Percentiles rank a stretch among this genome's conserved stretches.
Evolutionary conservation across 2,113 vertebrate genomes (phyloP).

Genomic region (Atherinomorus stipes): DNA sequence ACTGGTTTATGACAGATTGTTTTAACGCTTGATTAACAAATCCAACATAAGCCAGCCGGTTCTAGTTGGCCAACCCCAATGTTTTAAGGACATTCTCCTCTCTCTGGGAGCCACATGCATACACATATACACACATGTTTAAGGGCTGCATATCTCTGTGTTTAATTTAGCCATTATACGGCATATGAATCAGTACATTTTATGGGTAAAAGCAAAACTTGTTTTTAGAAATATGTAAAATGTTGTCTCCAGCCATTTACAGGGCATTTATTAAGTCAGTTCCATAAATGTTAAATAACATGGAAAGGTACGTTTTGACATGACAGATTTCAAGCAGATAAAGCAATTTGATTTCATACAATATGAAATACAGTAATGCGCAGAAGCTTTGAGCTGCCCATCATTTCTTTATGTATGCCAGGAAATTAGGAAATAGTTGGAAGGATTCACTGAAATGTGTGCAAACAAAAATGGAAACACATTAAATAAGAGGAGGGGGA

Average conservation of each 20-base stretch:
- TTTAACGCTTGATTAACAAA: slow-evolving; percentile 81
- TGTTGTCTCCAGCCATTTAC: not conserved
- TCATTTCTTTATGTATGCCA: too few species aligned
- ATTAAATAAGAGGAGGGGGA: too few species aligned
- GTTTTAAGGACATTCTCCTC: slow-evolving; percentile 78
- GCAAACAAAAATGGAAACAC: too few species aligned
- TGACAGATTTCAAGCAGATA: slow-evolving; percentile 2
- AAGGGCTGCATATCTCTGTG: slow-evolving; percentile 18
- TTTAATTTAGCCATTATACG: slow-evolving; percentile 46
- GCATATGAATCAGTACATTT: slow-evolving; percentile 59
- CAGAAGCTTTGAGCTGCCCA: too few species aligned
- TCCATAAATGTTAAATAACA: slow-evolving; percentile 5
- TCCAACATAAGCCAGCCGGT: slow-evolving; percentile 68
- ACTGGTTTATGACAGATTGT: slow-evolving; percentile 74
- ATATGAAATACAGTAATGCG: not conserved
- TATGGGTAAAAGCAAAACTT: slow-evolving; percentile 43
- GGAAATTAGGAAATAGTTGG: too few species aligned
- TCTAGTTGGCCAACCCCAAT: slow-evolving; percentile 56
- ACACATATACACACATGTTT: not conserved
- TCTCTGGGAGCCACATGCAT: slow-evolving; percentile 67
- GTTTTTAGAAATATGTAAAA: slow-evolving; percentile 26
- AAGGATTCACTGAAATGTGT: too few species aligned
- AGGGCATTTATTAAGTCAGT: not conserved
- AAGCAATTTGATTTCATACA: not conserved
- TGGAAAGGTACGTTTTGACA: not conserved